Evolutionary conservation across 2,113 vertebrate species (phyloP), one percentile per base, ranked within the genome.

Genomic region (Apeltes quadracus): DNA sequence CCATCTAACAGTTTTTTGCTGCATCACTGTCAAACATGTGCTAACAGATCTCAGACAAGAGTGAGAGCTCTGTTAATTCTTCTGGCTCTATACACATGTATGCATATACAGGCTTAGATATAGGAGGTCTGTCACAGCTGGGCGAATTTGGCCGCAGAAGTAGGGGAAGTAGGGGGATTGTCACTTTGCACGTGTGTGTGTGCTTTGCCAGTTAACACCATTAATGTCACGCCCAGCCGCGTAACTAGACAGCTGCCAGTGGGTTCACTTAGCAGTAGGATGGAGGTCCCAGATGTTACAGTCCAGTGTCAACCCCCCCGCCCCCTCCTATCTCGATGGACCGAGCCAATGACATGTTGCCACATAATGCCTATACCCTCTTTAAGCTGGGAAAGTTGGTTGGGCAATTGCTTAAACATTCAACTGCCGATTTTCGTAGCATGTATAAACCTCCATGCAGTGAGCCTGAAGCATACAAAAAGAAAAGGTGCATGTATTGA

Each of bases 201-300:
- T 84, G 55, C 18, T 69, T 68, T 80, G 94, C 91, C 93, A 86
- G 87, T 97, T 93, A 92, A 94, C 95, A 95, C 94, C 95, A 94
- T 94, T 92, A 91, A 94, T 95, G 94, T 95, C 92, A 89, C 92
- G 94, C 89, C 84, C 69, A 84, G 94, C 93, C 92, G 87, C 86
- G 91, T 93, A 96, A 94, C 94, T 93, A 94, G 96, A 95, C 96
- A 97, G 95, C 96, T 98, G 96, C 94, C 91, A 89, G 0, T 12
- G 54, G 87, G 92, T 87, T 90, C 90, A 93, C 89, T 88, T 41
- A 93, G 76, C 82, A 91, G 89, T 65, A 80, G 93, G 93, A 93
- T 90, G 78, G 55, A 79, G 29, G 72, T 57, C 75, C 81, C 87
- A 90, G 87, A 90, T 90, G 89, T 89, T 81, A 90, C 36, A 69